phyloP scores from a whole-genome alignment of 2,113 vertebrate genomes.

The Drymodes brunneopygia region DNA sequence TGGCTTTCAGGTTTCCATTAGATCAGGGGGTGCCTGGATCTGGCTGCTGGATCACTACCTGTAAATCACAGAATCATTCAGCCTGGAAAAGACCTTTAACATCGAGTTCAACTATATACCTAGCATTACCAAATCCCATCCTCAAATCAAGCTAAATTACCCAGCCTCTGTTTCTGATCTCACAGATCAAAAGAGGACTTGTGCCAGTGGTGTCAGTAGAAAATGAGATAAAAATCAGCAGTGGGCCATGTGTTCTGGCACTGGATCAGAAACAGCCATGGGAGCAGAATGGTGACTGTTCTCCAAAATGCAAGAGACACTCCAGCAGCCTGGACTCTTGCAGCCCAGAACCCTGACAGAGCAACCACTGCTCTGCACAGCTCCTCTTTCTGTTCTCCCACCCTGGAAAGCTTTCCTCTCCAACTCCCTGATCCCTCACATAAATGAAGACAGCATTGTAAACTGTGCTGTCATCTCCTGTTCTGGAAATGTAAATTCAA shows the following conservation, averaged over 20 bases:
- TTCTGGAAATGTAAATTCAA: background rate
- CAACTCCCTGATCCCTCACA: background rate
- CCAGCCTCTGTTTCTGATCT: background rate
- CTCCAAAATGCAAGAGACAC: background rate
- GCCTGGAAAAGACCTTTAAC: background rate
- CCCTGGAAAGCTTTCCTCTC: background rate
- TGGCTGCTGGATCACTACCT: background rate
- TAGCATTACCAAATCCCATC: background rate
- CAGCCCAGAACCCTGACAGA: background rate
- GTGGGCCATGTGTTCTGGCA: background rate
- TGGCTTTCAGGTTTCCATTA: background rate
- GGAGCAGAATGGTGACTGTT: background rate
- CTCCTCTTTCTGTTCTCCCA: background rate
- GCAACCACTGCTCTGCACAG: background rate
- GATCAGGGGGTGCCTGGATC: background rate
- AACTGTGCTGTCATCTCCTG: background rate
- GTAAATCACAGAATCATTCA: background rate
- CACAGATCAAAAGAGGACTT: background rate
- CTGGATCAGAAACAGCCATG: background rate
- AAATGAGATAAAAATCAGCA: background rate
- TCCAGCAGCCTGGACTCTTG: background rate
- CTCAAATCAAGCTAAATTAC: background rate
- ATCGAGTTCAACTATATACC: background rate
- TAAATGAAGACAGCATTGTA: background rate
- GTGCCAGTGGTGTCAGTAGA: background rate